Evolutionary conservation across 2,888 invertebrate species (phyloP), one percentile per base, ranked within the genome.

Genomic region (Lycocerus yunnanus): DNA sequence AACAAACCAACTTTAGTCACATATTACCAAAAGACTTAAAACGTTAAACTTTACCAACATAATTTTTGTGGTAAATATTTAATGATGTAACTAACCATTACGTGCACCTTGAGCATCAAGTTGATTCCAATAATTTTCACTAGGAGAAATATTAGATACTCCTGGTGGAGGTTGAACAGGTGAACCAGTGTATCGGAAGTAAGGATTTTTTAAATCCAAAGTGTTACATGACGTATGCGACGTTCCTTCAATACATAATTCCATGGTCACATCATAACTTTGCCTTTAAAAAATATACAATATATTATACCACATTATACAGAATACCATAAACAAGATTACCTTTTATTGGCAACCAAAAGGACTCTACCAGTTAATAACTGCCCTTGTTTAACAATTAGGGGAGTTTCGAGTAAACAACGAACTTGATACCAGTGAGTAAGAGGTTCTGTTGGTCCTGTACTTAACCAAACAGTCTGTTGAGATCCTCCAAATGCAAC

Each of bases 391-490:
- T 97, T 97, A 16, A 96, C 96, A 84, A 99, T 94, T 66, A 99
- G 91, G 1, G 99, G 99, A 80, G 94, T 94, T 85, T 97, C 96
- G 71, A 99, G 88, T 77, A 99, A 90, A 86, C 99, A 99, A 24
- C 99, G 92, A 2, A 99, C 98, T 89, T 99, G 98, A 88, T 99
- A 99, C 99, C 99, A 99, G 87, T 99, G 99, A 21, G 99, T 99
- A 15, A 99, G 89, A 0, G 98, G 97, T 86, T 99, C 98, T 3
- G 98, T 98, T 0, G 99, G 99, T 0, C 98, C 94, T 6, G 99
- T 99, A 8, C 98, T 98, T 27, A 99, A 88, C 98, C 99, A 99
- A 73, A 99, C 94, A 75, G 96, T 94, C 84, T 96, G 94, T 75
- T 92, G 92, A 65, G 92, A 92, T 58, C 99, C 98, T 74, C 95